Evolutionary conservation across 2,797 vertebrate species (phyloP).

Genomic region (Sebastes matsubarae): DNA sequence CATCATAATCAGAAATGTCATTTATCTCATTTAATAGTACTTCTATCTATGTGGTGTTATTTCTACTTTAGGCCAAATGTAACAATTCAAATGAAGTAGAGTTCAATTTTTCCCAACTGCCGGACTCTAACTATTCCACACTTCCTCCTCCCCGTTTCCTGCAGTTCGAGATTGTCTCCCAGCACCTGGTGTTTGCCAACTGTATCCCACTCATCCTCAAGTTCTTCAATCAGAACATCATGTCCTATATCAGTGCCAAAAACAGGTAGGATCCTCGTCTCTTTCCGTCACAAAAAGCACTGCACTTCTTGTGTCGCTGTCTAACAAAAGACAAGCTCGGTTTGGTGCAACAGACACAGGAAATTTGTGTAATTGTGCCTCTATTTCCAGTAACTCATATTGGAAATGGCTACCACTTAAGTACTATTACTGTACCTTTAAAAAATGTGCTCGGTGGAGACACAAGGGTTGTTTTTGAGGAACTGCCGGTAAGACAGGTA

Average conservation of each 20-base stretch:
- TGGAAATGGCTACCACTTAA: not conserved
- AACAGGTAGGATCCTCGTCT: constrained; percentile 87
- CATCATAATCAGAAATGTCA: not conserved
- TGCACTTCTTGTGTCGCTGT: not conserved
- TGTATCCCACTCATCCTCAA: constrained; percentile 98
- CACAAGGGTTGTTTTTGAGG: not conserved
- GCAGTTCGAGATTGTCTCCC: constrained; percentile 96
- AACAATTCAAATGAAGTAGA: not conserved
- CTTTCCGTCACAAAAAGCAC: not conserved
- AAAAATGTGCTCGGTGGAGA: not conserved
- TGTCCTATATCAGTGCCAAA: constrained; percentile 98
- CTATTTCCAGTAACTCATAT: not conserved
- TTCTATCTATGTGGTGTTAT: not conserved
- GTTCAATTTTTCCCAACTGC: not conserved
- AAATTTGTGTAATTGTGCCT: not conserved
- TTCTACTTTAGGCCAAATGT: not conserved
- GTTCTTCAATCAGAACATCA: constrained; percentile 99
- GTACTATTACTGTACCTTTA: not conserved
- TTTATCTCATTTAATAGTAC: not conserved
- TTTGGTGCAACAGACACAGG: not conserved
- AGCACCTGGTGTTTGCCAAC: constrained; percentile 98
- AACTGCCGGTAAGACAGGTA: not conserved
- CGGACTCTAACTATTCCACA: constrained; percentile 7
- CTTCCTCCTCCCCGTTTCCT: constrained; percentile 17
- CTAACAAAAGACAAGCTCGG: not conserved